Percentiles rank a stretch among this genome's conserved stretches.
Evolutionary conservation across 2,797 vertebrate species (phyloP).

Genomic region (Euphonia xanthogaster): DNA sequence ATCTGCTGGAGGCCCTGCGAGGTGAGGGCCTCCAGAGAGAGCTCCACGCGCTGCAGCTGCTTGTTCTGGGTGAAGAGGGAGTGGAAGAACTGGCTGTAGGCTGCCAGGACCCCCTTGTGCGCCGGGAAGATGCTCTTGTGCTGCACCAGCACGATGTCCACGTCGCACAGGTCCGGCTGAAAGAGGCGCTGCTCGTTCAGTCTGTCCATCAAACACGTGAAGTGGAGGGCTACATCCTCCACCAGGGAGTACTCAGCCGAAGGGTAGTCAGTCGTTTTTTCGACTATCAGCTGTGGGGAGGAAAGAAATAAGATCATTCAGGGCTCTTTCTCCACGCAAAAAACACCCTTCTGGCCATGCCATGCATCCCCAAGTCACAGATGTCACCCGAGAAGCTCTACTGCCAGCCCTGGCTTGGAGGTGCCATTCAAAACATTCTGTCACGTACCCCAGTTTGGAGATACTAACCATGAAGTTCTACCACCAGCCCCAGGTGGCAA

Average conservation of each 20-base stretch:
- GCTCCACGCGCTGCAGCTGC: constrained; percentile 92
- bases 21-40: constrained; percentile 91
- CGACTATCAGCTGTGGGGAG: constrained; percentile 89
- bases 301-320: not conserved
- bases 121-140: constrained; percentile 94
- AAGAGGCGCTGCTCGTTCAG: constrained; percentile 95
- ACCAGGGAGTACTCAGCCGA: constrained; percentile 92
- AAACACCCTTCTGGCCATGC: fast-evolving
- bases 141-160: constrained; percentile 93
- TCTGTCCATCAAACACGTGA: constrained; percentile 97
- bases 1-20: constrained; percentile 95
- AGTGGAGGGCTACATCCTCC: constrained; percentile 95
- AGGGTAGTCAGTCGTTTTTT: constrained; percentile 94
- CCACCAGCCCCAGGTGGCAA: fast-evolving
- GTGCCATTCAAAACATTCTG: not conserved
- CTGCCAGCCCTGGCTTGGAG: not conserved
- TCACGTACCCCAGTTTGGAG: fast-evolving
- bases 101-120: constrained; percentile 95
- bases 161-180: constrained; percentile 94
- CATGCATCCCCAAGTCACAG: not conserved
- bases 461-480: fast-evolving
- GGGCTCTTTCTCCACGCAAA: not conserved
- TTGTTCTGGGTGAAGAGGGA: constrained; percentile 97
- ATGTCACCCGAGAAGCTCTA: not conserved
- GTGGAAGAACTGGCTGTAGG: constrained; percentile 98